These are phyloP conservation scores for Cyanistes caeruleus DNA, from an alignment of 2,113 vertebrate species.

Conservation along the genomic window DNA sequence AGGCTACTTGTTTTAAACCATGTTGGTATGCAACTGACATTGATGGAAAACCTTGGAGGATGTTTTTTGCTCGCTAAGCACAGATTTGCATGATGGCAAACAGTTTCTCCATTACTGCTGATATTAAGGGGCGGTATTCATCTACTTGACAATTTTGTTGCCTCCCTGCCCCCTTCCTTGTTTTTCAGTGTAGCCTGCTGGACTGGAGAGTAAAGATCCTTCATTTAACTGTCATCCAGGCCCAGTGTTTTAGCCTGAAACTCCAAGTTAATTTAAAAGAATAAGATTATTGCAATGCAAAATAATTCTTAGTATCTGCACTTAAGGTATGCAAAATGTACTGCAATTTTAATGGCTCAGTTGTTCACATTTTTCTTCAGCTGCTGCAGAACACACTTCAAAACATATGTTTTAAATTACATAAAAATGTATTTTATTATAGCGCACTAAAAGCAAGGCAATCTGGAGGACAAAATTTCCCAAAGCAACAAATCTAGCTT, in stretches of 20 bases:
- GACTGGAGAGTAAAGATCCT: background rate
- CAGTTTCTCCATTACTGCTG: constrained; percentile 53
- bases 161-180: background rate
- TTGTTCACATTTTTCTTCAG: constrained; percentile 27
- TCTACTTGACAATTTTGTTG: constrained; percentile 55
- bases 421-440: constrained; percentile 47
- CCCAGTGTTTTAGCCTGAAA: constrained; percentile 12
- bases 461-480: constrained; percentile 38
- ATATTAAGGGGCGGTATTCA: constrained; percentile 52
- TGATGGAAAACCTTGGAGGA: constrained; percentile 57
- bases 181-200: background rate
- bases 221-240: constrained; percentile 47
- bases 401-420: constrained; percentile 66
- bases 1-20: background rate
- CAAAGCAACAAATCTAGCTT: constrained; percentile 26
- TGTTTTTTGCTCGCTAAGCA: constrained; percentile 61
- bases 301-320: constrained; percentile 27
- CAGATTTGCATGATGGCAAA: constrained; percentile 64
- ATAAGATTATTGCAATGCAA: constrained; percentile 27
- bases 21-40: constrained; percentile 8
- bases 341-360: constrained; percentile 22
- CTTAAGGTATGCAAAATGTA: constrained; percentile 24
- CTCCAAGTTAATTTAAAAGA: constrained; percentile 14
- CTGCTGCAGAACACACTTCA: constrained; percentile 27
- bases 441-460: constrained; percentile 8